phyloP scores from a whole-genome alignment of 2,113 vertebrate species.

The Paramisgurnus dabryanus region DNA sequence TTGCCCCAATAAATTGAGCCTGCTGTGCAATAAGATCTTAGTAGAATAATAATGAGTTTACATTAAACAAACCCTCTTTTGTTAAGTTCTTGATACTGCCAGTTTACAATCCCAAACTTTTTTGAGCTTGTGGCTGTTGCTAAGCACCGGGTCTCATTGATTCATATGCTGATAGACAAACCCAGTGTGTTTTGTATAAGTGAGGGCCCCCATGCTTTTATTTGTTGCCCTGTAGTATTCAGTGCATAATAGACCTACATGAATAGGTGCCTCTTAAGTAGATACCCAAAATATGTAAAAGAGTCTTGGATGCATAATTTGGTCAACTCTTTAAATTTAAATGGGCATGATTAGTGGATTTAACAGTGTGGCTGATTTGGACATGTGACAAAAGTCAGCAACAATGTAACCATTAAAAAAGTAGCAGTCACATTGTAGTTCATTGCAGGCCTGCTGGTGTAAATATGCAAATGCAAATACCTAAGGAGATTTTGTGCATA shows the following conservation, averaged over 20 bases:
- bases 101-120: constrained; percentile 39
- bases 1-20: background rate
- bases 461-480: constrained; percentile 20
- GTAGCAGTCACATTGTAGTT: background rate
- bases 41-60: constrained; percentile 32
- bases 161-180: constrained; percentile 57
- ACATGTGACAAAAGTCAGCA: background rate
- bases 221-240: constrained; percentile 39
- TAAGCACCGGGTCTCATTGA: constrained; percentile 55
- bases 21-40: background rate
- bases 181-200: constrained; percentile 28
- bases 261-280: constrained; percentile 32
- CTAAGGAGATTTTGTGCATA: constrained; percentile 28
- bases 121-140: constrained; percentile 51
- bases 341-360: background rate
- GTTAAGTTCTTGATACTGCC: constrained; percentile 21
- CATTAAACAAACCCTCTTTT: constrained; percentile 29
- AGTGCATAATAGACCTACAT: constrained; percentile 17
- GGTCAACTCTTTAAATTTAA: background rate
- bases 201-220: constrained; percentile 43
- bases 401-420: too few relatives aligned
- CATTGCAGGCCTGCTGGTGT: background rate
- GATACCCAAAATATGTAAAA: constrained; percentile 11
- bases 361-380: background rate
- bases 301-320: background rate